phyloP scores from a whole-genome alignment of 2,797 vertebrate species.

The Borostomias antarcticus region DNA sequence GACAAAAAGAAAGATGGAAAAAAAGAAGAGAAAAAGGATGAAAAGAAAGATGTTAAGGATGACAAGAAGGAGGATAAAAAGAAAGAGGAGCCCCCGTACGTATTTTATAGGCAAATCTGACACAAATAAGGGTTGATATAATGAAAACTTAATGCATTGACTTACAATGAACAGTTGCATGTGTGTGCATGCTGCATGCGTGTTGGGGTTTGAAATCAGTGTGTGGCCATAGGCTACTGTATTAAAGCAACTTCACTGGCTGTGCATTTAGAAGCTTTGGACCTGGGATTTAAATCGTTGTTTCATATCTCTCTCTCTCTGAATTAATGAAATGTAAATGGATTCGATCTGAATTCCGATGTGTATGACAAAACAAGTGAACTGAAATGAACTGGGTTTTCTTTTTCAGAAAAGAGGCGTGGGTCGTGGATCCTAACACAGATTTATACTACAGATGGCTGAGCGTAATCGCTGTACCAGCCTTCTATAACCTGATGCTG shows the following conservation, averaged over 20 bases:
- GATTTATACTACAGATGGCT: slow-evolving; percentile 92
- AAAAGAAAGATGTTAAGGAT: slow-evolving; percentile 52
- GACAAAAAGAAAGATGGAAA: slow-evolving; percentile 70
- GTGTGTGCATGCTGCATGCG: no score
- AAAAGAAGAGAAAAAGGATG: slow-evolving; percentile 51
- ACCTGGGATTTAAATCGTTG: background rate
- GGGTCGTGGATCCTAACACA: slow-evolving; percentile 90
- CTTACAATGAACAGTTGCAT: no score
- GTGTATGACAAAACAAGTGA: background rate
- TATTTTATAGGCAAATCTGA: slow-evolving; percentile 11
- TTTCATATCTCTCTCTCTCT: no score
- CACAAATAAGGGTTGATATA: background rate
- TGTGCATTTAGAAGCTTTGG: no score
- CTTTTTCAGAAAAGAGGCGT: slow-evolving; percentile 81
- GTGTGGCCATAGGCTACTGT: no score
- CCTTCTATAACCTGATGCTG: slow-evolving; percentile 95
- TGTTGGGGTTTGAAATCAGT: no score
- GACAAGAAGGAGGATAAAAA: slow-evolving; percentile 46
- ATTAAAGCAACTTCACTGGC: no score
- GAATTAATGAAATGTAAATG: no score
- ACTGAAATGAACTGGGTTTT: background rate
- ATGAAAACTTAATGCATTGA: no score
- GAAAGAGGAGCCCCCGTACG: slow-evolving; percentile 60
- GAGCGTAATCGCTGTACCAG: slow-evolving; percentile 77
- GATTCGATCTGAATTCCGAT: no score